Conservation (phyloP, 2,888 invertebrate species). For the Calephelis perditalis region DNA sequence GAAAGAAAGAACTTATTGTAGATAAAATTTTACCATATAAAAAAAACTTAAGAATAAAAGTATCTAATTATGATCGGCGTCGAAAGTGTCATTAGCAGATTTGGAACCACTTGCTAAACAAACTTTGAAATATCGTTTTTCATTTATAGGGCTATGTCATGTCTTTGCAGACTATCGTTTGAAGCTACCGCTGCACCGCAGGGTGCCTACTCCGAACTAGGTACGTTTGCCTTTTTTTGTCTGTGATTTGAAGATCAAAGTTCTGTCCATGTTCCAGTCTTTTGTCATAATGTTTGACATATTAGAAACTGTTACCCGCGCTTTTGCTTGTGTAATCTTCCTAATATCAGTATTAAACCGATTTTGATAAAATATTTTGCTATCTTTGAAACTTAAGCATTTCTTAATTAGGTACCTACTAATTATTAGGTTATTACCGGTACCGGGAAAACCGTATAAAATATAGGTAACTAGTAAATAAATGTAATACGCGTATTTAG, state of each 20-base stretch:
- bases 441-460: too few species aligned
- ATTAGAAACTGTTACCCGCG: neutral
- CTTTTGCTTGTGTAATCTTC: too few species aligned
- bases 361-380: too few species aligned
- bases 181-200: conserved; percentile 56
- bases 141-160: conserved; percentile 65
- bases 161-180: conserved; percentile 59
- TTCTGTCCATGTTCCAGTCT: neutral
- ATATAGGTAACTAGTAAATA: too few species aligned
- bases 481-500: too few species aligned
- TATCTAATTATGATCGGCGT: conserved; percentile 38
- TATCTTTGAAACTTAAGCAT: too few species aligned
- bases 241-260: conserved; percentile 20
- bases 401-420: too few species aligned
- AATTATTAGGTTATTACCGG: too few species aligned
- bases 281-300: conserved; percentile 3
- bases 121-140: conserved; percentile 57
- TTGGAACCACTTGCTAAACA: conserved; percentile 63
- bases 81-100: conserved; percentile 55
- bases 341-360: too few species aligned
- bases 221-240: conserved; percentile 42
- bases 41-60: neutral
- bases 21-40: too few species aligned
- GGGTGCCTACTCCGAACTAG: conserved; percentile 66
- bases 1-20: too few species aligned